Base-by-base conservation (phyloP, 2,888 invertebrate genomes). In the Parnassius mnemosyne region DNA sequence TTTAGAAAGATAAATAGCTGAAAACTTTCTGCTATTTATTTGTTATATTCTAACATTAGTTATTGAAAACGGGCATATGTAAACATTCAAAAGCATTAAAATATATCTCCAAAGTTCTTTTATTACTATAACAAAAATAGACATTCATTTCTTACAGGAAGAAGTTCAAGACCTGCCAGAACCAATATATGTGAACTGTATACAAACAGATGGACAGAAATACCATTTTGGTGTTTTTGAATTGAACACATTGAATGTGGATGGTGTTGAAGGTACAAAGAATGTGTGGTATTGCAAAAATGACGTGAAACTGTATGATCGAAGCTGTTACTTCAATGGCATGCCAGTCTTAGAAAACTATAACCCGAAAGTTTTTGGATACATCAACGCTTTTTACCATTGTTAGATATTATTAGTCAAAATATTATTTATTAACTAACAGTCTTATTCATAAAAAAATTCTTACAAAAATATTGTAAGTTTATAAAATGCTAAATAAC, bases 151-250 rank as follows among this genome's bases (percentile, higher is more conserved):
- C 63, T 80, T 82, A 65, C 84, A 95, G 94, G 89, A 92, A 55
- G 82, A 94, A 71, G 92, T 94, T 5, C 92, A 92, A 77, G 89
- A 93, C 63, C 86, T 97, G 47, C 94, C 95, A 2, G 93, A 95
- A 73, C 98, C 98, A 7, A 91, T 98, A 58, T 94, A 94, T 51
- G 87, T 97, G 3, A 98, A 98, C 80, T 95, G 95, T 77, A 92
- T 98, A 68, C 96, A 97, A 71, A 95, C 96, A 3, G 95, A 97
- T 78, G 95, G 97, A 1, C 90, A 93, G 69, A 85, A 91, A 50
- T 96, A 96, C 78, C 95, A 97, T 78, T 97, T 98, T 79, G 95
- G 95, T 5, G 93, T 97, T 16, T 93, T 96, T 63, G 97, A 98
- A 84, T 88, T 98, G 12, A 97, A 97, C 74, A 96, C 96, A 0